These are phyloP conservation scores for Cassiopea andromeda DNA, from an alignment of 30 jellyfish, hydroid and myxozoan species.

Conservation along the genomic window DNA sequence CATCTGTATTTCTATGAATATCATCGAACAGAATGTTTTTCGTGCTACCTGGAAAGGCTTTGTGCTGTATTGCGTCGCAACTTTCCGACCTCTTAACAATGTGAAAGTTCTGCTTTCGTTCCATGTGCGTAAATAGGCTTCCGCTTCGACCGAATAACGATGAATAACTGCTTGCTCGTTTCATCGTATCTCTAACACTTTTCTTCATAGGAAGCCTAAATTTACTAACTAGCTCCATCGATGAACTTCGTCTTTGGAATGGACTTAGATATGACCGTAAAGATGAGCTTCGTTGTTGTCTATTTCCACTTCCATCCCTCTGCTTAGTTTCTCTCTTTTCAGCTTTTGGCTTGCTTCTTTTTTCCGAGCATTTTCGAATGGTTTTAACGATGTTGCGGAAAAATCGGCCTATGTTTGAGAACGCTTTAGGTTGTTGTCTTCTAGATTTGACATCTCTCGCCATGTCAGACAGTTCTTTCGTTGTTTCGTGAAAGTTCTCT, in stretches of 20 bases:
- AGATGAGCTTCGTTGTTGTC: not conserved
- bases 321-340: not conserved
- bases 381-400: constrained; percentile 22
- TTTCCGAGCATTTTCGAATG: not conserved
- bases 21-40: not conserved
- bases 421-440: not conserved
- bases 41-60: not conserved
- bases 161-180: constrained; percentile 63
- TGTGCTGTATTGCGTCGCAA: not conserved
- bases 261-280: constrained; percentile 4
- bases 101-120: not conserved
- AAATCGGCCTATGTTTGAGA: constrained; percentile 16
- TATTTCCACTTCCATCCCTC: not conserved
- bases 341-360: not conserved
- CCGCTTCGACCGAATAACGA: constrained; percentile 73
- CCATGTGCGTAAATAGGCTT: constrained; percentile 49
- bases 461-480: constrained; percentile 68
- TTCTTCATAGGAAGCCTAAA: not conserved
- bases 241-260: not conserved
- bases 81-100: not conserved
- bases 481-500: constrained; percentile 60
- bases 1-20: not conserved
- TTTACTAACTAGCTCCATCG: not conserved
- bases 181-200: not conserved
- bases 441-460: constrained; percentile 41